These are phyloP conservation scores for Acestrorhynchus altus DNA, from an alignment of 2,797 vertebrate genomes.

Conservation along the genomic window DNA sequence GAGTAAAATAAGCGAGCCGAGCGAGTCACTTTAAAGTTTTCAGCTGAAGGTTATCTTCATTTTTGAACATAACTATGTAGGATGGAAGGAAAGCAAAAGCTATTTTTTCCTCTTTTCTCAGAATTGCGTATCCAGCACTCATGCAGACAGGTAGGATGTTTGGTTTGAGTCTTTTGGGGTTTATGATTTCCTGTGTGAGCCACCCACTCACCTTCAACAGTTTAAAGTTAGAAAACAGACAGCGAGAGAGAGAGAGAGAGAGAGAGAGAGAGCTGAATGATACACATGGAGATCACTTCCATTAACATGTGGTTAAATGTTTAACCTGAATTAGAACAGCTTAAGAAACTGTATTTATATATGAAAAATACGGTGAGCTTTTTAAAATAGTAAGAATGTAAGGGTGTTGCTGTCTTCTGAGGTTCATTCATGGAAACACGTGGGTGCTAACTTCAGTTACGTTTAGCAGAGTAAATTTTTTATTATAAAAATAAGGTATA, in stretches of 20 bases:
- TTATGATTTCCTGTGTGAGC: conserved; percentile 75
- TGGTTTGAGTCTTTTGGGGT: conserved; percentile 72
- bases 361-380: too few species aligned
- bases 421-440: too few species aligned
- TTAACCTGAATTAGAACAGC: background rate
- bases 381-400: too few species aligned
- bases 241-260: conserved; percentile 26
- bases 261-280: conserved; percentile 39
- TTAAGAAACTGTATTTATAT: too few species aligned
- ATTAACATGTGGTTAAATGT: background rate
- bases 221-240: conserved; percentile 78
- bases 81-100: conserved; percentile 10
- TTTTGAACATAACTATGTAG: background rate
- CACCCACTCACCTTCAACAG: conserved; percentile 77
- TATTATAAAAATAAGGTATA: too few species aligned
- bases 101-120: conserved; percentile 60
- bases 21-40: background rate
- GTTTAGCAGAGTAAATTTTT: too few species aligned
- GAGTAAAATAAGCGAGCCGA: background rate
- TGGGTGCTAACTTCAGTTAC: too few species aligned
- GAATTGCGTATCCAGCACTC: conserved; percentile 66
- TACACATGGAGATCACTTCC: background rate
- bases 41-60: conserved; percentile 2
- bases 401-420: too few species aligned
- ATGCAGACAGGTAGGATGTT: conserved; percentile 76